These are phyloP conservation scores for Chironex yamaguchii DNA, from an alignment of 30 jellyfish, hydroid and myxozoan species.

Conservation along the genomic window DNA sequence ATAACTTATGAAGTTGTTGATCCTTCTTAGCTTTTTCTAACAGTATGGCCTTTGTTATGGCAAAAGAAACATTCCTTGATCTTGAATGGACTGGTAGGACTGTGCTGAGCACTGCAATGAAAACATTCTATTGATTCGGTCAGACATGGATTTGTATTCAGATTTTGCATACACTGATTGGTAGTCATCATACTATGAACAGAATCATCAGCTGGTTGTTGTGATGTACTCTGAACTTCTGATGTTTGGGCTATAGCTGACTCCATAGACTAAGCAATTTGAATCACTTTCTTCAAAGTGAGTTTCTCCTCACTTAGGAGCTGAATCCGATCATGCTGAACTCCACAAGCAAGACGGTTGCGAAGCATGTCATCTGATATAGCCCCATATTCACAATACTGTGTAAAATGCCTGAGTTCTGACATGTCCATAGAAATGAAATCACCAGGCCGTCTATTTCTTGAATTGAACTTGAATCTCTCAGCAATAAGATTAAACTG, in stretches of 20 bases:
- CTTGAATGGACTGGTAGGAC: not conserved
- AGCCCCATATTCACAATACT: slow-evolving; percentile 36
- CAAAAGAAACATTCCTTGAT: slow-evolving; percentile 17
- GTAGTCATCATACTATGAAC: too few relatives aligned
- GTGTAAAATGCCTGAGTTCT: not conserved
- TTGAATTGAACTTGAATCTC: slow-evolving; percentile 44
- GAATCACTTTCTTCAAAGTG: not conserved
- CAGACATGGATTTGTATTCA: too few relatives aligned
- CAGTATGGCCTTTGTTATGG: slow-evolving; percentile 8
- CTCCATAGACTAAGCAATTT: slow-evolving; percentile 16
- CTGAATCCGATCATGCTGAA: slow-evolving; percentile 18
- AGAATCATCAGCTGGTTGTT: slow-evolving; percentile 3
- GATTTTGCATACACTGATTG: too few relatives aligned
- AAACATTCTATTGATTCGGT: not conserved
- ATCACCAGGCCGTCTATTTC: slow-evolving; percentile 34
- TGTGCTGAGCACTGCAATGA: slow-evolving; percentile 3
- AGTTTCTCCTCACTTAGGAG: slow-evolving; percentile 6
- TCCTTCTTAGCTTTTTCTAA: not conserved
- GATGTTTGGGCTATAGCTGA: slow-evolving; percentile 19
- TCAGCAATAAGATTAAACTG: slow-evolving; percentile 65
- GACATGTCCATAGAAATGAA: slow-evolving; percentile 1
- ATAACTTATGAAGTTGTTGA: too few relatives aligned
- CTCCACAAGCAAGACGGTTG: slow-evolving; percentile 35
- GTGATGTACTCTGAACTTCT: not conserved
- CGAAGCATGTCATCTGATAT: slow-evolving; percentile 8